These are phyloP conservation scores for Corapipo altera DNA, from an alignment of 2,113 vertebrate species.

Conservation along the genomic window DNA sequence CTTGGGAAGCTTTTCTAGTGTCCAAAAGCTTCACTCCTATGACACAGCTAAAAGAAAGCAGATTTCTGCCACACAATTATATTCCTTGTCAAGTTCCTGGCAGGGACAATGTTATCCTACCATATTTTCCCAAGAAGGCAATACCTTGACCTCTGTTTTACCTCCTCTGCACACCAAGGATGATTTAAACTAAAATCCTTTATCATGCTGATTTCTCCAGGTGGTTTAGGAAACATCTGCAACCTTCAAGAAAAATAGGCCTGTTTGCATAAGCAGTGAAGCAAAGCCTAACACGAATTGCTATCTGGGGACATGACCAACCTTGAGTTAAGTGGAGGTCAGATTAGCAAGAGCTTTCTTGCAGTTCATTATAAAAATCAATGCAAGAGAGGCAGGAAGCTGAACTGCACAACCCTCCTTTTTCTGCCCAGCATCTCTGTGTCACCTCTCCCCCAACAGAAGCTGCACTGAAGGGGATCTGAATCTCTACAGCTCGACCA, in stretches of 20 bases:
- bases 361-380: slow-evolving; percentile 47
- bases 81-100: not conserved
- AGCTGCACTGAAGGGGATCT: not conserved
- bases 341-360: slow-evolving; percentile 21
- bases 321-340: slow-evolving; percentile 32
- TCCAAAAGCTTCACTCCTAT: not conserved
- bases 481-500: not conserved
- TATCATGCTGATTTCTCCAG: not conserved
- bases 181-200: slow-evolving; percentile 22
- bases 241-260: slow-evolving; percentile 17
- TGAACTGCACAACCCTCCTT: not conserved
- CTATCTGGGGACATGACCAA: slow-evolving; percentile 14
- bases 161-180: not conserved
- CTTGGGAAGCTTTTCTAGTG: not conserved
- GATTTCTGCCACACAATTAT: not conserved
- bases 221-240: slow-evolving; percentile 8
- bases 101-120: not conserved
- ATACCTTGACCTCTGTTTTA: not conserved
- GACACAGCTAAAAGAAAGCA: not conserved
- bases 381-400: not conserved
- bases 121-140: not conserved
- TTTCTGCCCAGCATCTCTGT: not conserved
- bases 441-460: not conserved
- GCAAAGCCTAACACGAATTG: slow-evolving; percentile 20
- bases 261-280: slow-evolving; percentile 32